These are phyloP conservation scores for Galerucella nymphaeae DNA, from an alignment of 2,888 invertebrate species.

Conservation along the genomic window DNA sequence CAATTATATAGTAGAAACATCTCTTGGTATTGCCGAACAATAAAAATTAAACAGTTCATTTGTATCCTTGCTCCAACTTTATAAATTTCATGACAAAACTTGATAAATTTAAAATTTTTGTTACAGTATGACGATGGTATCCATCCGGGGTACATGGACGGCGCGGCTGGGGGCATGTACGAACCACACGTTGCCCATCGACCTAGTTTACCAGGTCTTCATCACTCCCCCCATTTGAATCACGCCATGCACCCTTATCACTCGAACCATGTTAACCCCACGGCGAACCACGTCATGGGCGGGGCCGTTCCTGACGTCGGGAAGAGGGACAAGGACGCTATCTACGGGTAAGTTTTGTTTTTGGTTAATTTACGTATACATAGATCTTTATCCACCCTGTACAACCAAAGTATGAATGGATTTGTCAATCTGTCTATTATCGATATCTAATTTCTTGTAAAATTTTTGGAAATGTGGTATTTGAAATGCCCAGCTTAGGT, in stretches of 20 bases:
- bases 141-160: slow-evolving; percentile 91
- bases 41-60: too few species aligned
- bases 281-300: slow-evolving; percentile 86
- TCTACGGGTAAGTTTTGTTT: slow-evolving; percentile 89
- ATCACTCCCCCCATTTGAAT: slow-evolving; percentile 85
- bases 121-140: slow-evolving; percentile 95
- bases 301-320: slow-evolving; percentile 86
- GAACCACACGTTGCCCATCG: slow-evolving; percentile 79
- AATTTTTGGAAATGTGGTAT: too few species aligned
- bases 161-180: slow-evolving; percentile 75
- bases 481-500: too few species aligned
- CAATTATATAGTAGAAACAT: neutral
- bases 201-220: slow-evolving; percentile 74
- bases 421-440: slow-evolving; percentile 55
- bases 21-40: slow-evolving; percentile 7
- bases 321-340: slow-evolving; percentile 98
- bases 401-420: slow-evolving; percentile 52
- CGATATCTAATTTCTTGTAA: too few species aligned
- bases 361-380: too few species aligned
- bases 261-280: slow-evolving; percentile 74
- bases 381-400: neutral
- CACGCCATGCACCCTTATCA: slow-evolving; percentile 86
- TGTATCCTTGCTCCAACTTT: neutral
- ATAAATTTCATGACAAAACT: neutral
- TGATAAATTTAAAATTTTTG: neutral